Conservation (phyloP, 2,888 invertebrate species). For the Coenonympha arcania region DNA sequence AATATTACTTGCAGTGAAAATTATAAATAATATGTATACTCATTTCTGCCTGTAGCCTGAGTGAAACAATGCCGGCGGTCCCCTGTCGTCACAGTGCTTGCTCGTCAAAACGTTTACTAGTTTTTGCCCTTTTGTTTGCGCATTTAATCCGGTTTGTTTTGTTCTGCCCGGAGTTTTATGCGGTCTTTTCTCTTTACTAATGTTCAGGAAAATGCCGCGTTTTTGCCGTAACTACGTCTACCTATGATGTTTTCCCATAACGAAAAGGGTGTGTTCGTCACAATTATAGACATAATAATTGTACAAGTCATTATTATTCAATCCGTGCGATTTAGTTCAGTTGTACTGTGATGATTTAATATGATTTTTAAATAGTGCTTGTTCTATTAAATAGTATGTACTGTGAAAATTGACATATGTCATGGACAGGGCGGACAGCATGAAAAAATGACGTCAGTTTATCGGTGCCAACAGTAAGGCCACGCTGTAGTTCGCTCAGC, state of each 20-base stretch:
- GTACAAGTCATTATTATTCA: too few species aligned
- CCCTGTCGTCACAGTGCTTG: constrained; percentile 10
- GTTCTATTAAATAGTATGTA: too few species aligned
- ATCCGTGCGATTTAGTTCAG: too few species aligned
- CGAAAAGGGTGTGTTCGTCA: background rate
- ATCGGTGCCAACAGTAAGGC: too few species aligned
- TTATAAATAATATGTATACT: background rate
- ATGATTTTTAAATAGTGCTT: too few species aligned
- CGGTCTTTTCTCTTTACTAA: constrained; percentile 6
- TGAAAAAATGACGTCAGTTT: too few species aligned
- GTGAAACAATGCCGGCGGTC: constrained; percentile 5
- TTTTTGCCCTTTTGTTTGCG: constrained; percentile 11
- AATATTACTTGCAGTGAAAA: constrained; percentile 3
- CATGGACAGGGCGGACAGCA: too few species aligned
- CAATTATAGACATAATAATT: background rate
- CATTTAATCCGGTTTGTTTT: constrained; percentile 10
- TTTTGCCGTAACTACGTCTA: background rate
- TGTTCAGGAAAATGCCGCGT: constrained; percentile 5
- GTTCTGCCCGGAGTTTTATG: background rate
- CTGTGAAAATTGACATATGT: too few species aligned
- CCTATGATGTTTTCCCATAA: background rate
- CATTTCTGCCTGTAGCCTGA: background rate
- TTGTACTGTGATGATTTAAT: too few species aligned
- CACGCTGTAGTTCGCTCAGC: too few species aligned
- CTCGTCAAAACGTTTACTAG: constrained; percentile 9